Conservation (phyloP, 2,888 invertebrate genomes). For the Craniophora ligustri region DNA sequence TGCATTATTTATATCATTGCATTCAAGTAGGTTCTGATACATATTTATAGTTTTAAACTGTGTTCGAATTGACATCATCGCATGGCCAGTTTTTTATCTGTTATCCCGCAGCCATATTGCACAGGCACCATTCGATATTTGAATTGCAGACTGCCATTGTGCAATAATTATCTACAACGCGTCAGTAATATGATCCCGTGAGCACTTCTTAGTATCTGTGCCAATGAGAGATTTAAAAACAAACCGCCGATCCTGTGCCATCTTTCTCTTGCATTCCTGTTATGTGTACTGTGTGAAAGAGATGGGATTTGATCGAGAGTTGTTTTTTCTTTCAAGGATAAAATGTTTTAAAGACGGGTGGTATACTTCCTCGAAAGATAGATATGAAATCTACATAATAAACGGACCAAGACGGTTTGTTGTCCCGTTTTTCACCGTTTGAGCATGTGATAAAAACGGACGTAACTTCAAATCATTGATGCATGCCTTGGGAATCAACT, state of each 20-base stretch:
- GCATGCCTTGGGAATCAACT: too few relatives aligned
- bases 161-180: not conserved
- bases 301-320: not conserved
- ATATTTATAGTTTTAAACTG: not conserved
- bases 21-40: too few relatives aligned
- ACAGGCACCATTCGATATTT: not conserved
- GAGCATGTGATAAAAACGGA: too few relatives aligned
- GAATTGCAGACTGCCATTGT: not conserved
- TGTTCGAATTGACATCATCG: constrained; percentile 2
- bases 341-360: too few relatives aligned
- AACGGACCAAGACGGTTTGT: too few relatives aligned
- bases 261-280: not conserved
- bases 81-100: not conserved
- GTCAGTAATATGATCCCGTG: constrained; percentile 5
- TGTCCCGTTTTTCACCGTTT: too few relatives aligned
- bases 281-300: not conserved
- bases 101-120: not conserved
- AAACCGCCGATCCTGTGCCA: not conserved
- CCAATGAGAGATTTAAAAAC: too few relatives aligned
- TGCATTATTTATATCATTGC: too few relatives aligned
- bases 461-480: too few relatives aligned
- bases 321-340: not conserved
- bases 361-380: too few relatives aligned
- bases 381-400: too few relatives aligned
- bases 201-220: not conserved